Evolutionary conservation across 2,113 vertebrate genomes (phyloP), one percentile per base, ranked within the genome.

Genomic region (Desmodus rotundus): DNA sequence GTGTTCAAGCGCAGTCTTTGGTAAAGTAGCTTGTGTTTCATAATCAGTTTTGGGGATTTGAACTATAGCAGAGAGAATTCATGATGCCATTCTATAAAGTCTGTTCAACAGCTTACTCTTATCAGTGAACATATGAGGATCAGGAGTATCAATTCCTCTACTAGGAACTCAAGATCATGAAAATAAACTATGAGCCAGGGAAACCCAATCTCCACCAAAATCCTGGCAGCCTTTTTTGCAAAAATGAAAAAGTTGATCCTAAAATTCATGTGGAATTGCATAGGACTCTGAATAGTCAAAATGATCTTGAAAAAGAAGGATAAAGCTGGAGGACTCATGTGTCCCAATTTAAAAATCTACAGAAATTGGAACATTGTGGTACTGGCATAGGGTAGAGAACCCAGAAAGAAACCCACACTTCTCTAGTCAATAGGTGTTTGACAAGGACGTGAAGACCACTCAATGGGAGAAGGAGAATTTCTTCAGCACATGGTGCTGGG

Each of bases 131-230:
- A 50, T 74, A n/a, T 26, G 92, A 31, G n/a, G 20, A 81, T 70
- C 31, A 74, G 68, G 31, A 56, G 2, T 65, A 19, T 88, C 26
- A 77, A 1, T 38, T 87, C 47, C 50, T 94, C 13, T 77, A 16
- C 20, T 72, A 54, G 38, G 58, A 91, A 84, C 24, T 52, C 56
- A 93, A 86, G 36, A 85, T 87, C 36, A 87, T 84, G n/a, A 81
- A 96, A 95, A 52, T 89, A 73, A 92, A 94, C 38, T 96, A 52
- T 77, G 93, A 77, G 73, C 89, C 33, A 87, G 26, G 56, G 73
- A 68, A 77, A 0, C 77, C 36, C 17, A 91, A 33, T 78, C 24
- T 50, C 7, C 83, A 20, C 41, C 61, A 58, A 94, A 94, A 73
- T 61, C 50, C 47, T 36, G 73, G 36, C 4, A 63, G n/a, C 33